These are phyloP conservation scores for Odontothrips loti DNA, from an alignment of 2,888 invertebrate species.

Conservation along the genomic window DNA sequence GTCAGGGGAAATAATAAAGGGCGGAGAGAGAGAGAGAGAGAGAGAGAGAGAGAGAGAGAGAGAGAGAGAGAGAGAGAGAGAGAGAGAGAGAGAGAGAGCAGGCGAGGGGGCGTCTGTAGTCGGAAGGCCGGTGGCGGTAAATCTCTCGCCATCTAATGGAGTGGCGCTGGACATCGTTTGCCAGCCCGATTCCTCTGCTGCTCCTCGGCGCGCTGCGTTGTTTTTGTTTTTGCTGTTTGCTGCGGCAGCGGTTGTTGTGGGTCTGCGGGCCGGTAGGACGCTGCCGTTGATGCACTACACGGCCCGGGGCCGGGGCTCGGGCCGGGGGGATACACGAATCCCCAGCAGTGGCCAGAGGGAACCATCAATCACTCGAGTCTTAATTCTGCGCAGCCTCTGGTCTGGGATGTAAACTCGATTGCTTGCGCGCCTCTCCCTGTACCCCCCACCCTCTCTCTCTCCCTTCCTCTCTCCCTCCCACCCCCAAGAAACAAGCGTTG, in stretches of 20 bases:
- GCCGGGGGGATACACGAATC: too few relatives aligned
- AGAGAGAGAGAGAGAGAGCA: too few relatives aligned
- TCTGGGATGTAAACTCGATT: conserved; percentile 4
- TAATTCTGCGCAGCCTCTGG: background rate
- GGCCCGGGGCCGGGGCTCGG: too few relatives aligned
- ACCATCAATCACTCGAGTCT: conserved; percentile 9
- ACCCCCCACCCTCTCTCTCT: background rate
- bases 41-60: too few relatives aligned
- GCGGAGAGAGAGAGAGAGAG: too few relatives aligned
- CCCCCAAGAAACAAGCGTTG: too few relatives aligned
- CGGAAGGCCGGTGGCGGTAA: background rate
- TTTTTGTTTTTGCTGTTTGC: too few relatives aligned
- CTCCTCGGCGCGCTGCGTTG: background rate
- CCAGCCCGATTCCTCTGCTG: background rate
- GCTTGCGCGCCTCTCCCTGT: background rate
- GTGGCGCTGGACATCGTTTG: conserved; percentile 19
- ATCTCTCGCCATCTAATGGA: conserved; percentile 23
- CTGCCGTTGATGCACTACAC: too few relatives aligned
- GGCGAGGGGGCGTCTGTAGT: background rate
- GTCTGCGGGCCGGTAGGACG: too few relatives aligned
- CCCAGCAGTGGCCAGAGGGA: background rate
- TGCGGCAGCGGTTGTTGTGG: too few relatives aligned
- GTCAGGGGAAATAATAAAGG: background rate
- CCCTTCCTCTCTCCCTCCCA: background rate
- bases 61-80: too few relatives aligned